Evolutionary conservation across 2,797 vertebrate species (phyloP).

Genomic region (Rhincodon typus): DNA sequence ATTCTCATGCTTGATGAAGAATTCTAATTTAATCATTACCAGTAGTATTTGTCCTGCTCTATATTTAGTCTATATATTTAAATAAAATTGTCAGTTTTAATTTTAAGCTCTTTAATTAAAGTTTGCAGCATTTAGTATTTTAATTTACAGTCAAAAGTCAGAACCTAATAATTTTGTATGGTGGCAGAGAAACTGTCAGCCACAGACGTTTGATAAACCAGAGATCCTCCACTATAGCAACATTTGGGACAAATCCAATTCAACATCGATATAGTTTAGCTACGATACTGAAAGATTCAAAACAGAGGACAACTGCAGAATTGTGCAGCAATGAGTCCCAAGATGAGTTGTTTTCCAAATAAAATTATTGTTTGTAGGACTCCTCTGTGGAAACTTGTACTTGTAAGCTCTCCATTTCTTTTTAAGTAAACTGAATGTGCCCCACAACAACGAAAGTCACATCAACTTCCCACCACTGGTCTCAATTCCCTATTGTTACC

Average conservation of each 20-base stretch:
- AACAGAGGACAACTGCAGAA: neutral
- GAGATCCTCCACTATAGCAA: neutral
- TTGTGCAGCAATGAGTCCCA: neutral
- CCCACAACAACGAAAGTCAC: neutral
- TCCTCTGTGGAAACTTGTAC: neutral
- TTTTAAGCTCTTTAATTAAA: constrained; percentile 18
- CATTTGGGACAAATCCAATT: neutral
- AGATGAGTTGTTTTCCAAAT: neutral
- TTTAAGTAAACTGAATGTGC: neutral
- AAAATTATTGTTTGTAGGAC: neutral
- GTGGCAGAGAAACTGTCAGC: neutral
- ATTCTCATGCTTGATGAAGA: constrained; percentile 18
- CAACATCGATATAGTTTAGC: neutral
- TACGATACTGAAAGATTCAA: neutral
- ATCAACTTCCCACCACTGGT: neutral
- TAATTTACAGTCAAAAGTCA: constrained; percentile 4
- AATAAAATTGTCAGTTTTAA: neutral
- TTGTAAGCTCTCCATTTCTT: neutral
- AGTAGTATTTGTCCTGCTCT: constrained; percentile 18
- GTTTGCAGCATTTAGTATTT: neutral
- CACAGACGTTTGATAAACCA: neutral
- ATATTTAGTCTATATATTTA: constrained; percentile 8
- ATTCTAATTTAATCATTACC: constrained; percentile 26
- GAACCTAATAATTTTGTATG: neutral
- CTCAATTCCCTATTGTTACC: neutral